Conservation (phyloP, 2,888 invertebrate species). For the Mesorhabditis spiculigera region DNA sequence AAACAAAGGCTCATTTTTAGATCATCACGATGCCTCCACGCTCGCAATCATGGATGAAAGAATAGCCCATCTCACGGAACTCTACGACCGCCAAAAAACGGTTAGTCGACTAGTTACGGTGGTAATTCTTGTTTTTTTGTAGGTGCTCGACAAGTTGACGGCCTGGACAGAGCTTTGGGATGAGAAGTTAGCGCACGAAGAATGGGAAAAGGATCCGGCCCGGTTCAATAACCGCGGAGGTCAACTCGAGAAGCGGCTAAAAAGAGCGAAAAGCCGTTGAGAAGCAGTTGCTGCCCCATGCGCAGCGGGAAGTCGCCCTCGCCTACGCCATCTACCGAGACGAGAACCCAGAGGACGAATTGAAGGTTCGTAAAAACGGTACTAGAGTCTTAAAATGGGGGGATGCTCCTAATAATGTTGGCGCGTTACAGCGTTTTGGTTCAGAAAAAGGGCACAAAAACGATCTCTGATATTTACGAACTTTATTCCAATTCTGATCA, state of each 20-base stretch:
- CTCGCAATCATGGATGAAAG: not conserved
- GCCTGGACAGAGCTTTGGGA: not conserved
- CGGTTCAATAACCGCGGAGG: constrained; percentile 1
- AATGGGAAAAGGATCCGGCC: not conserved
- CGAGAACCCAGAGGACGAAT: too few relatives aligned
- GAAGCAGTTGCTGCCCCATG: not conserved
- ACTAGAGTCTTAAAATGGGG: too few relatives aligned
- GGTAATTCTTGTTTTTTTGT: not conserved
- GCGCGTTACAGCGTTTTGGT: too few relatives aligned
- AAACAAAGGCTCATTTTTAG: not conserved
- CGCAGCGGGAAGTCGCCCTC: not conserved
- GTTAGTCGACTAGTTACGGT: not conserved
- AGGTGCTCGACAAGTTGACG: constrained; percentile 1
- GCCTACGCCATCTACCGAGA: not conserved
- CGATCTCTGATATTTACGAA: not conserved
- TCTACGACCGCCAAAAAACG: not conserved
- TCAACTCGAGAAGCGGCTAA: not conserved
- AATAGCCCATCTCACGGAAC: not conserved
- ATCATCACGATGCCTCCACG: not conserved
- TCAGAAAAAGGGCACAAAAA: not conserved
- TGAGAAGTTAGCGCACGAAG: constrained; percentile 5
- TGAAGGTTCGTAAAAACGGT: too few relatives aligned
- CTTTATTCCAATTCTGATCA: not conserved
- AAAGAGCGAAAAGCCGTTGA: not conserved
- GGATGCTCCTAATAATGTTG: too few relatives aligned